Conservation (phyloP, 23 tunicate genomes). For the Diplosoma virens region DNA sequence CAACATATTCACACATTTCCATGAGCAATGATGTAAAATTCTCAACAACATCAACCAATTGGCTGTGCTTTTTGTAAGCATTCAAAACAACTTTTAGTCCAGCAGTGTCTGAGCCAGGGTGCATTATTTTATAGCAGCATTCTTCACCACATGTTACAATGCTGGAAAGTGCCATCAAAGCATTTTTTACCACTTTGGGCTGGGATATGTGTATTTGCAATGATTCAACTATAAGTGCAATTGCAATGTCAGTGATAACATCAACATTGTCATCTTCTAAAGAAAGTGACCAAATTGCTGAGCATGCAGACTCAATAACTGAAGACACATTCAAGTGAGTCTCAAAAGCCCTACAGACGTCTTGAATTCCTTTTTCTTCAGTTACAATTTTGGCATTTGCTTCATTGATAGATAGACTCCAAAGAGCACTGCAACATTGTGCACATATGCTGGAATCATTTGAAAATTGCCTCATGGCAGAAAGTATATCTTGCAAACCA, state of each 20-base stretch:
- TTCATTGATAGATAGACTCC: constrained; percentile 92
- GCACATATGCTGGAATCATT: constrained; percentile 60
- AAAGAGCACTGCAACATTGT: constrained; percentile 77
- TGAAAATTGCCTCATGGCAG: constrained; percentile 85
- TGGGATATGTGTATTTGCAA: constrained; percentile 52
- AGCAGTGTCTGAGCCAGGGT: constrained; percentile 31
- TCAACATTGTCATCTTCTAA: constrained; percentile 94
- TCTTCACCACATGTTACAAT: constrained; percentile 85
- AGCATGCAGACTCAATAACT: constrained; percentile 78
- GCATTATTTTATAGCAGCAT: constrained; percentile 65
- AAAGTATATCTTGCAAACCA: constrained; percentile 91
- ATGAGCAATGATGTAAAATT: constrained; percentile 61
- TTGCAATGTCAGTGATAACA: constrained; percentile 77
- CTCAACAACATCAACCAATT: constrained; percentile 67
- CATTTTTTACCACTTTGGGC: constrained; percentile 85
- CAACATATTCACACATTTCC: constrained; percentile 85
- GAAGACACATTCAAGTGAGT: constrained; percentile 32
- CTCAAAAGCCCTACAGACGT: constrained; percentile 83
- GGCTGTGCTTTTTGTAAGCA: constrained; percentile 48
- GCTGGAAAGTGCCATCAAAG: constrained; percentile 87
- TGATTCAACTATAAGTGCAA: constrained; percentile 71
- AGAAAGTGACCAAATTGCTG: constrained; percentile 95
- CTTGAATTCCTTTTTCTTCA: constrained; percentile 82
- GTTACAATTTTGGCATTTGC: constrained; percentile 89
- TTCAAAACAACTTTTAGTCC: constrained; percentile 54